Percentiles rank a stretch among this genome's conserved stretches.
Evolutionary conservation across 2,797 vertebrate species (phyloP).

Genomic region (Pipistrellus pipistrellus): DNA sequence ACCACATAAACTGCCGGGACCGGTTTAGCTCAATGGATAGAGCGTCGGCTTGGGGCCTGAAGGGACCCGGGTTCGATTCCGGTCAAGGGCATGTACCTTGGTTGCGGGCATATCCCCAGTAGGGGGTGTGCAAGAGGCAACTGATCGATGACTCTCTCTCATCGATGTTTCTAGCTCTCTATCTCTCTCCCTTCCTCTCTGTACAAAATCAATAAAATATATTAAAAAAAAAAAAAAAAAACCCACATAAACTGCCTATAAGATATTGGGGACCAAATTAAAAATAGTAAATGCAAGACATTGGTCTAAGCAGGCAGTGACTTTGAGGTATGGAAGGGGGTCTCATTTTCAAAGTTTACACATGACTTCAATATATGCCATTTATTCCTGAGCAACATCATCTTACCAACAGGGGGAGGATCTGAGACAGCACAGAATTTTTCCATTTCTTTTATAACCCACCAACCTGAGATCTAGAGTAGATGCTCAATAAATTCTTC

Average conservation of each 20-base stretch:
- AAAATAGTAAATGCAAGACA: background rate
- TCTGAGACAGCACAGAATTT: background rate
- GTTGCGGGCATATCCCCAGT: too few relatives aligned
- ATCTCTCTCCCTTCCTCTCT: too few relatives aligned
- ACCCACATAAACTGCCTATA: background rate
- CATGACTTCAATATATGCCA: background rate
- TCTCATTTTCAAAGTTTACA: background rate
- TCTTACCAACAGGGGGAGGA: background rate
- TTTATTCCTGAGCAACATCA: background rate
- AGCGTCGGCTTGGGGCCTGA: too few relatives aligned
- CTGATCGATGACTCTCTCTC: too few relatives aligned
- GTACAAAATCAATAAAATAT: too few relatives aligned
- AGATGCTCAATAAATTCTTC: background rate
- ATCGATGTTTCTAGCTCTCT: too few relatives aligned
- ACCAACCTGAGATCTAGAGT: background rate
- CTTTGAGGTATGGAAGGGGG: rapidly evolving
- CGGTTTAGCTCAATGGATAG: too few relatives aligned
- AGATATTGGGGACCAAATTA: background rate
- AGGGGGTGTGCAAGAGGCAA: too few relatives aligned
- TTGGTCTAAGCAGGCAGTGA: background rate
- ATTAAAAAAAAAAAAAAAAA: too few relatives aligned
- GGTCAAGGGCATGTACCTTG: too few relatives aligned
- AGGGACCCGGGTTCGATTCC: too few relatives aligned
- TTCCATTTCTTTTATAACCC: background rate
- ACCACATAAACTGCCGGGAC: background rate